Evolutionary conservation across 2,113 vertebrate species (phyloP), one percentile per base, ranked within the genome.

Genomic region (Taurulus bubalis): DNA sequence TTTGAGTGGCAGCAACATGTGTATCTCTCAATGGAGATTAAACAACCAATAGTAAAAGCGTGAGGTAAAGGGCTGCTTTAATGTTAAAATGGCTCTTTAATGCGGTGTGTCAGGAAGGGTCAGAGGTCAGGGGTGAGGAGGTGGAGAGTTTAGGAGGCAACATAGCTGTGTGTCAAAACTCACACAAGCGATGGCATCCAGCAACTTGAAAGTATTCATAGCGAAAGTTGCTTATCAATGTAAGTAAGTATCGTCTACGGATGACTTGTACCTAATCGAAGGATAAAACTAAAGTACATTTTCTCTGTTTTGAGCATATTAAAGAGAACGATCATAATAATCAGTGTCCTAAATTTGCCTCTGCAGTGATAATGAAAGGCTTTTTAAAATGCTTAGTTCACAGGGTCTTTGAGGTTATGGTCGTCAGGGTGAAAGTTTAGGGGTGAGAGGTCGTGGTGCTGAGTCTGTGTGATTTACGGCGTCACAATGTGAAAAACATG

Each of bases 401-500:
- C 84, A 87, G 75, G 32, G 51, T 55, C 56, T 90, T 63, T 86
- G 83, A 88, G 85, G 89, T 78, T 74, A 58, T 68, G 79, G 65
- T 74, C 84, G 69, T 66, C 42, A 49, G 77, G 90, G 87, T 85
- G 64, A 89, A 80, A 85, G 89, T 83, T 87, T 1, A 82, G 65
- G 40, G 90, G 79, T 78, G 28, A 90, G 71, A 83, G 88, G 87
- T 83, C 83, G 26, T 2, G 51, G 71, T 73, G 86, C 77, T 86
- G 86, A 90, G 85, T 71, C 71, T 18, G 71, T 63, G 84, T 89
- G 93, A 93, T 92, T 91, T 90, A 90, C 85, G 75, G 64, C 63
- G 86, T 80, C 47, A 36, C 67, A 77, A 82, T 81, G 85, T 84
- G 86, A 88, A 91, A 91, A 91, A 89, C 79, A 80, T 77, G 58